These are phyloP conservation scores for Gallirallus australis DNA, from an alignment of 2,797 vertebrate genomes.

Conservation along the genomic window DNA sequence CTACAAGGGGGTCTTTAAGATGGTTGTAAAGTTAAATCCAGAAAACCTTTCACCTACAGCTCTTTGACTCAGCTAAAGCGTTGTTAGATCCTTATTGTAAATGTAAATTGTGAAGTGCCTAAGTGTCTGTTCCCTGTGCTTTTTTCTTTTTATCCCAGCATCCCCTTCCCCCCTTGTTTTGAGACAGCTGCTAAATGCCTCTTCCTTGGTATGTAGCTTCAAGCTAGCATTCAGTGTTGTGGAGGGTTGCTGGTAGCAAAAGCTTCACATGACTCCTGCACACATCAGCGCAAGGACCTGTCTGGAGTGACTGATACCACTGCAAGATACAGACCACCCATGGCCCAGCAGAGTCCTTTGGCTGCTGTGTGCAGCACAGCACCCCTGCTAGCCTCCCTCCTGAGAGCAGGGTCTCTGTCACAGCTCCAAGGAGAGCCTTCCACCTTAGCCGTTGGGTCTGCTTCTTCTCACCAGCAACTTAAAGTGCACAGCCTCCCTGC, in stretches of 20 bases:
- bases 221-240: background rate
- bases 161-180: background rate
- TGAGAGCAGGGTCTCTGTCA: accelerated
- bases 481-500: background rate
- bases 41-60: background rate
- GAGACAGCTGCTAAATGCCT: background rate
- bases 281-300: accelerated
- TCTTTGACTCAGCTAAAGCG: background rate
- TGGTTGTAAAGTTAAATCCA: background rate
- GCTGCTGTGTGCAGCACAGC: background rate
- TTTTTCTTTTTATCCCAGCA: background rate
- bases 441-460: accelerated
- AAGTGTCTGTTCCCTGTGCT: background rate
- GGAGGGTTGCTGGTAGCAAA: background rate
- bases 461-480: background rate
- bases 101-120: background rate
- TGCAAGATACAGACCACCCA: no score
- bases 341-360: background rate
- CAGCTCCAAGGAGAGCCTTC: accelerated
- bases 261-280: accelerated
- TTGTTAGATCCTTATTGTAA: background rate
- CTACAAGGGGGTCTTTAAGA: background rate
- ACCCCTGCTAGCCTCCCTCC: background rate
- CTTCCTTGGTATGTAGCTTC: background rate
- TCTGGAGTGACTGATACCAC: background rate